Base-by-base conservation (phyloP, 2,797 vertebrate genomes). In the Myotis pilosus region DNA sequence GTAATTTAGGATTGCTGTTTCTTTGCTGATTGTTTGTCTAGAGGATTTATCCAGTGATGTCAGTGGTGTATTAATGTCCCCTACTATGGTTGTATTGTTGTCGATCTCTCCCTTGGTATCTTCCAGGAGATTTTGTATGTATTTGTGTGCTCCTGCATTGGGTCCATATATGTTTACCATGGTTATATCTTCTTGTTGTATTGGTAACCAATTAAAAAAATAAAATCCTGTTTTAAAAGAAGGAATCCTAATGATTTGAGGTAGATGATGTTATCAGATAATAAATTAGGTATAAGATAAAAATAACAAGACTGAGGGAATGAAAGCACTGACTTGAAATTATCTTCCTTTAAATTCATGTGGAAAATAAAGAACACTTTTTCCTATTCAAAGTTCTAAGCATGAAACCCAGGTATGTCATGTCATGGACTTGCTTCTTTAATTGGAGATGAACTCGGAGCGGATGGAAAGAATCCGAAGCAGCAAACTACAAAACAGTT, bases 241-340 rank as follows among this genome's bases (percentile, higher is more conserved):
- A 89, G 25, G 16, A 71, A 75, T 57, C 71, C 62, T 44, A 75
- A 60, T 81, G 72, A 94, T 81, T 16, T 92, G 94, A 96, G 93
- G 97, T 96, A 93, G 96, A 92, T 17, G 9, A 83, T 81, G 69
- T 28, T 96, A 23, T 62, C n/a, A 80, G 16, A 79, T 55, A 69
- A n/a, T 49, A 49, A 89, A 80, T 78, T 20, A 91, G 72, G 22
- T 78, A 47, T 81, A 62, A 89, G 51, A 92, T 22, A 80, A 85
- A 86, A 76, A 94, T 78, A 51, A 79, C 19, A 60, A 76, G 83
- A 76, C 25, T 6, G 8, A 55, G 36, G 17, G 25, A 75, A 86
- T 72, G 33, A 25, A 90, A n/a, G 25, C 80, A 64, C 22, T 95
- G 91, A 22, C 51, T 76, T 82, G 76, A 41, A 4, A n/a, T 33